Base-by-base conservation (phyloP, 2,888 invertebrate genomes). In the Eulithis testata region DNA sequence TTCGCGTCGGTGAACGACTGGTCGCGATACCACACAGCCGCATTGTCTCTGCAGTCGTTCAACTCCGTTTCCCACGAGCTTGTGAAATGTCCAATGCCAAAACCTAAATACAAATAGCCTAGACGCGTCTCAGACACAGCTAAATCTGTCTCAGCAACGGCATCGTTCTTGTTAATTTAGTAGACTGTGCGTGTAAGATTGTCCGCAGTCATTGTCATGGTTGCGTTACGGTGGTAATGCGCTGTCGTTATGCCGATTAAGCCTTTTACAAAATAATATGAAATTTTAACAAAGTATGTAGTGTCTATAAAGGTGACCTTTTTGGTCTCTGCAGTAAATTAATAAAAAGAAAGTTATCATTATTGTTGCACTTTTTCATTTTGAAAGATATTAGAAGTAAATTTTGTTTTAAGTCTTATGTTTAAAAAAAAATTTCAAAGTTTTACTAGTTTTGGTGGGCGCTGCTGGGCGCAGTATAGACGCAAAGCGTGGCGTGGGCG, bases 31-130 rank as follows among this genome's bases (percentile, higher is more conserved):
- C 82, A 86, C 82, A 85, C 86, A 84, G 83, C 84, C 86, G 88
- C 89, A 91, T 91, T 91, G 91, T 91, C 89, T 88, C 86, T 81
- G 85, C 89, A 91, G 93, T 93, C 92, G 91, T 92, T 93, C 93
- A 92, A 92, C 93, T 90, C 90, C 72, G 88, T 87, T 93, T 93
- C 93, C 93, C 94, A 93, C 91, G 91, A 90, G 87, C 85, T 87
- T 85, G 85, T 84, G 75, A 87, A 89, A 84, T 88, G 86, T 83
- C 88, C 91, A 90, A 89, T 91, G 90, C 90, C 90, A 91, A 90
- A 88, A 86, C 83, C 84, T 86, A 89, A 90, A 87, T 86, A 86
- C 88, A 88, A 89, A 92, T 91, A 91, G 87, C 89, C 90, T 91
- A 92, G 92, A 91, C 92, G 89, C 88, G 86, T 82, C 83, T 83